These are phyloP conservation scores for Chironomus tepperi DNA, from an alignment of 1,140 invertebrate species.

Conservation along the genomic window DNA sequence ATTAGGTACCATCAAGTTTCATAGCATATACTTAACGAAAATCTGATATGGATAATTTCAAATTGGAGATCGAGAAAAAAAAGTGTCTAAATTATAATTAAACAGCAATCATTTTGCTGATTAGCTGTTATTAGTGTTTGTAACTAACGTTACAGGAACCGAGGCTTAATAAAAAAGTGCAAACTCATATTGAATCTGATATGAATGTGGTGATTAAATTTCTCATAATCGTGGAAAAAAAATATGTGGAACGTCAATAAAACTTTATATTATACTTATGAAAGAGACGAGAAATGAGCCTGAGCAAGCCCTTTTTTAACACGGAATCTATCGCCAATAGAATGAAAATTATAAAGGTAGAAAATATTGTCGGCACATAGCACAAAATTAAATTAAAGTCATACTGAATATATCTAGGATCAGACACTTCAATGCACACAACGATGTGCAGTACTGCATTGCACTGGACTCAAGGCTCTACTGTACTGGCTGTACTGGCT, in stretches of 20 bases:
- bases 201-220: neutral
- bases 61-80: neutral
- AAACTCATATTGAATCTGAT: conserved; percentile 8
- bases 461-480: no score
- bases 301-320: conserved; percentile 1
- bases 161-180: neutral
- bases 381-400: conserved; percentile 23
- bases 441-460: no score
- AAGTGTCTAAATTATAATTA: conserved; percentile 11
- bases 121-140: conserved; percentile 7
- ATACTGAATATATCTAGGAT: neutral
- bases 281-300: neutral
- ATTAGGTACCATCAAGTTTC: neutral
- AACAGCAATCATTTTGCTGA: neutral
- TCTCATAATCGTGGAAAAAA: neutral
- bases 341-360: no score
- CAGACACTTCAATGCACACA: no score
- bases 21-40: neutral
- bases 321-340: no score
- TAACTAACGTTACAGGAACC: neutral
- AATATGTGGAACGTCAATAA: neutral
- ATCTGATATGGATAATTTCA: conserved; percentile 9
- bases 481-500: no score
- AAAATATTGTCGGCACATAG: neutral
- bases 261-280: neutral